Conservation (phyloP, 2,797 vertebrate genomes). For the Falco novaeseelandiae region DNA sequence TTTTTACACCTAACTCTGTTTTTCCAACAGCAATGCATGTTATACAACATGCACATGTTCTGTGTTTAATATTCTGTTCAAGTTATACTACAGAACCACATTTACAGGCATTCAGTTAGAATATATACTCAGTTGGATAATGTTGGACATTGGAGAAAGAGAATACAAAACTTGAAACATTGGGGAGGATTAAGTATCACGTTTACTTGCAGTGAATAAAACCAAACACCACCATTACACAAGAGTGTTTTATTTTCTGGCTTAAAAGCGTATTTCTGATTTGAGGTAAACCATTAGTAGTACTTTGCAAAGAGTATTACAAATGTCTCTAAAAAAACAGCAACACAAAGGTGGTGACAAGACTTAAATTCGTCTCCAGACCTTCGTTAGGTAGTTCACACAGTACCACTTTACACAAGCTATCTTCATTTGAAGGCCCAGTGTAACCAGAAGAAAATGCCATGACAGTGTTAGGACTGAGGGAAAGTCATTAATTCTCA, state of each 20-base stretch:
- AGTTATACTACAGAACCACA: background rate
- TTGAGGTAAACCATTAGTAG: conserved; percentile 75
- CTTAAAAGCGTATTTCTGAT: conserved; percentile 68
- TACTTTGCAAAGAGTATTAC: conserved; percentile 63
- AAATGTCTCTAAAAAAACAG: conserved; percentile 54
- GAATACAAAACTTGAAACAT: background rate
- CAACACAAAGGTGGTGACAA: background rate
- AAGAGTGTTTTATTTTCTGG: conserved; percentile 74
- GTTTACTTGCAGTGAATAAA: background rate
- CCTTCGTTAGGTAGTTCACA: conserved; percentile 54
- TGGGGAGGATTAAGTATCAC: background rate
- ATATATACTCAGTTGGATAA: background rate
- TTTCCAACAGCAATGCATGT: background rate
- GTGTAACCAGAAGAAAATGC: conserved; percentile 26
- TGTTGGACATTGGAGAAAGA: background rate
- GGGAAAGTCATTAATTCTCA: background rate
- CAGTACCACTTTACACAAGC: conserved; percentile 24
- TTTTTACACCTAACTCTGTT: background rate
- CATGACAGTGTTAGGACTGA: background rate
- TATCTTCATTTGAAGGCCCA: conserved; percentile 18
- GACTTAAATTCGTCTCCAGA: conserved; percentile 24
- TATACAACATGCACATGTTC: background rate
- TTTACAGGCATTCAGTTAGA: background rate
- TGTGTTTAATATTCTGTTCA: background rate
- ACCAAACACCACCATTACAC: background rate